A percentile compares a stretch with the other conserved stretches of the same genome.
Conservation (phyloP, 2,888 invertebrate species). For the Steromphala cineraria region DNA sequence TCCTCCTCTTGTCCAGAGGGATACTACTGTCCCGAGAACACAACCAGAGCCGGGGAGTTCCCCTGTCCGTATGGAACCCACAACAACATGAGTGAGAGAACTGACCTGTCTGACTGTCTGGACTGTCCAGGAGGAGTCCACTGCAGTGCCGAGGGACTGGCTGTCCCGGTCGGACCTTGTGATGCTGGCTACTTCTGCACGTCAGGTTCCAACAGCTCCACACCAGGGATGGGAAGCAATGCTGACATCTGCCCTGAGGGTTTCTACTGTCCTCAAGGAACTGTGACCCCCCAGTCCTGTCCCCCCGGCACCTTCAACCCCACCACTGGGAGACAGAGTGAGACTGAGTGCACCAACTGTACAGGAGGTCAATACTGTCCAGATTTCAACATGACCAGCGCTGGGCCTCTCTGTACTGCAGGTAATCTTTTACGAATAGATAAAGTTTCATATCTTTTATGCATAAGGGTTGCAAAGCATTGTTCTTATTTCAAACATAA, state of each 20-base stretch:
- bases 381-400: slow-evolving; percentile 58
- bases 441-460: too few relatives aligned
- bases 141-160: slow-evolving; percentile 60
- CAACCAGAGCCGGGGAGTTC: slow-evolving; percentile 55
- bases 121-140: slow-evolving; percentile 66
- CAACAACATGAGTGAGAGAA: slow-evolving; percentile 64
- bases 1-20: slow-evolving; percentile 65
- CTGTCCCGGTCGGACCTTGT: slow-evolving; percentile 57
- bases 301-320: slow-evolving; percentile 64
- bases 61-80: slow-evolving; percentile 70
- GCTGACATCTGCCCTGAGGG: slow-evolving; percentile 69
- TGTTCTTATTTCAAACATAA: too few relatives aligned
- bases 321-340: slow-evolving; percentile 45
- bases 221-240: slow-evolving; percentile 57
- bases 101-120: slow-evolving; percentile 58
- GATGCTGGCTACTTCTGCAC: slow-evolving; percentile 65
- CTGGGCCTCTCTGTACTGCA: slow-evolving; percentile 53
- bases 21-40: slow-evolving; percentile 68
- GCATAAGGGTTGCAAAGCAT: too few relatives aligned
- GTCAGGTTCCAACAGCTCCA: slow-evolving; percentile 58
- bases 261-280: slow-evolving; percentile 68
- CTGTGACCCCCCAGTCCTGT: slow-evolving; percentile 56
- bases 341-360: slow-evolving; percentile 60
- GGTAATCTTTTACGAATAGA: slow-evolving; percentile 43
- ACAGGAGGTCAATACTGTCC: slow-evolving; percentile 67